A percentile compares a stretch with the other conserved stretches of the same genome.
phyloP scores from a whole-genome alignment of 2,113 vertebrate genomes.

The Nibea coibor region DNA sequence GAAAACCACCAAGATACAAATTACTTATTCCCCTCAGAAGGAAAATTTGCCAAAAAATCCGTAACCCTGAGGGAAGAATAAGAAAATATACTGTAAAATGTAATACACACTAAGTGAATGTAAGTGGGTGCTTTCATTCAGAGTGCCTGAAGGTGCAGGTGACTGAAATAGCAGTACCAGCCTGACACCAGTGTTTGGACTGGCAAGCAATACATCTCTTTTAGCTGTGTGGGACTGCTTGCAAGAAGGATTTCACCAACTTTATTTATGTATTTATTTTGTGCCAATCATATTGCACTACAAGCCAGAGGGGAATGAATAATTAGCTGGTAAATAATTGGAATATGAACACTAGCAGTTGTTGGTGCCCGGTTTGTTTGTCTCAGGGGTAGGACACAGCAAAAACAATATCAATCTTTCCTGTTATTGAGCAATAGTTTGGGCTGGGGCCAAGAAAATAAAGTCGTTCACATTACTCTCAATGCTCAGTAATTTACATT shows the following conservation, averaged over 20 bases:
- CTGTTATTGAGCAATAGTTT: conserved; percentile 25
- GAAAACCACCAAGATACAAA: conserved; percentile 26
- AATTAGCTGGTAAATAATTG: conserved; percentile 55
- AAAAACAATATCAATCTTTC: conserved; percentile 43
- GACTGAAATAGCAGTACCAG: conserved; percentile 38
- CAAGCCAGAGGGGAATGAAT: conserved; percentile 32
- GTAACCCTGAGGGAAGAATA: conserved; percentile 32
- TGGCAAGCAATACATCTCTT: conserved; percentile 41
- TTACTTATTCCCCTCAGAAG: conserved; percentile 18
- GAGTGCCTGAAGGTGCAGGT: conserved; percentile 47
- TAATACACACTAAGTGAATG: conserved; percentile 51
- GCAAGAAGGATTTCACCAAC: conserved; percentile 29
- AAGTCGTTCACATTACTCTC: neutral
- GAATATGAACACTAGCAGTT: conserved; percentile 36
- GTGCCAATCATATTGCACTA: conserved; percentile 46
- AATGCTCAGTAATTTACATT: neutral
- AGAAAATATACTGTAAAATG: conserved; percentile 47
- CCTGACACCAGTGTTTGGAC: conserved; percentile 35
- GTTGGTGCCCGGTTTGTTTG: conserved; percentile 42
- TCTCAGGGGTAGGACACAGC: conserved; percentile 27
- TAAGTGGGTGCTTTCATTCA: conserved; percentile 49
- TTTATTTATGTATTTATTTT: conserved; percentile 56
- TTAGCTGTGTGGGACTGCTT: conserved; percentile 19
- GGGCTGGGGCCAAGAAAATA: conserved; percentile 8
- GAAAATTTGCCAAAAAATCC: conserved; percentile 17